Evolutionary conservation across 2,797 vertebrate species (phyloP).

Genomic region (Margarornis squamiger): DNA sequence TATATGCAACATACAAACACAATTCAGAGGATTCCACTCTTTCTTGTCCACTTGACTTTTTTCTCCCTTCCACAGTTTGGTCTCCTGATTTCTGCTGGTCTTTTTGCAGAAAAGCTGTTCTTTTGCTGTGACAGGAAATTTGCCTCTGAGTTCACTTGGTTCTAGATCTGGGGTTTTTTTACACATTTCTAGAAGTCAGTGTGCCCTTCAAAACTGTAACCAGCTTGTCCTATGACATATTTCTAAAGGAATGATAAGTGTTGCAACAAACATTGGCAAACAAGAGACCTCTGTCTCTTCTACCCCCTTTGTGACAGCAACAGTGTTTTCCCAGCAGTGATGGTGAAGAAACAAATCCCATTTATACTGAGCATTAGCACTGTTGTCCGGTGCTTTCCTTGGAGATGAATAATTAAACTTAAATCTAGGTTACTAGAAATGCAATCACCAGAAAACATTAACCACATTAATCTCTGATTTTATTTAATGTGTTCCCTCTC

Average conservation of each 20-base stretch:
- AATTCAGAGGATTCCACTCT: neutral
- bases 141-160: neutral
- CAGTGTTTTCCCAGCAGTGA: neutral
- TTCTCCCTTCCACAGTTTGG: neutral
- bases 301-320: neutral
- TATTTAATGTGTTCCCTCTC: neutral
- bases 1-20: neutral
- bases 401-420: conserved; percentile 74
- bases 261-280: neutral
- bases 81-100: neutral
- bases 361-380: neutral
- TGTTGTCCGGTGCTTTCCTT: neutral
- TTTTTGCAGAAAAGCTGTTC: neutral
- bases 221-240: neutral
- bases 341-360: neutral
- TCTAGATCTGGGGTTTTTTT: neutral
- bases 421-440: conserved; percentile 60
- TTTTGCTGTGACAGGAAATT: neutral
- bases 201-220: neutral
- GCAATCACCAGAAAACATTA: conserved; percentile 71
- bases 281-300: neutral
- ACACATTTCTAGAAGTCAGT: neutral
- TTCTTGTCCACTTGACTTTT: neutral
- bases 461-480: conserved; percentile 55
- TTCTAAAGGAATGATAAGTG: neutral